Evolutionary conservation across 2,797 vertebrate species (phyloP).

Genomic region (Tapirus indicus): DNA sequence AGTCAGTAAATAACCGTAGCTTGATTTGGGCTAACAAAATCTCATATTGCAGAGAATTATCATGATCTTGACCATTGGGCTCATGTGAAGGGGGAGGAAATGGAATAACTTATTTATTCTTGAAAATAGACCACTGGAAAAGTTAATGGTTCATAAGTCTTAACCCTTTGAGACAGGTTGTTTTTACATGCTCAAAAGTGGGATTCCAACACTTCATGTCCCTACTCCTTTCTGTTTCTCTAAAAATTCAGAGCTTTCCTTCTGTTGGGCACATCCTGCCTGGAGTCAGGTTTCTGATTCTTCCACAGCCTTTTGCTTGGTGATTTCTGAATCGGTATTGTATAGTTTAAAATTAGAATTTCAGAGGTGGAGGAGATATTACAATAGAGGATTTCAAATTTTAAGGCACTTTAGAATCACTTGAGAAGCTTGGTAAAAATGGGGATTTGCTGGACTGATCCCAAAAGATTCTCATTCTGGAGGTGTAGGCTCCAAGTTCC

Average conservation of each 20-base stretch:
- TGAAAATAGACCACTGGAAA: background rate
- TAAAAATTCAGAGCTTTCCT: background rate
- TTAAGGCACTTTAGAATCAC: background rate
- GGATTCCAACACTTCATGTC: background rate
- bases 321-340: background rate
- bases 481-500: background rate
- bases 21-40: background rate
- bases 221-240: background rate
- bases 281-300: background rate
- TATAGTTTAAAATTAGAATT: slow-evolving; percentile 23
- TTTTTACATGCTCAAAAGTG: background rate
- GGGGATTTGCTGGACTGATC: background rate
- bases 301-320: background rate
- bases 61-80: background rate
- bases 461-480: background rate
- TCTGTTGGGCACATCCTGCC: background rate
- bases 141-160: background rate
- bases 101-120: background rate
- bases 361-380: background rate
- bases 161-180: background rate
- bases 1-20: background rate
- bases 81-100: background rate
- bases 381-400: background rate
- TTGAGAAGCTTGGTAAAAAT: background rate
- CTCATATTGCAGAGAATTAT: background rate